Percentiles rank a stretch among this genome's conserved stretches.
These are phyloP conservation scores for Bubo blakistoni DNA, from an alignment of 2,113 vertebrate species.

Conservation along the genomic window DNA sequence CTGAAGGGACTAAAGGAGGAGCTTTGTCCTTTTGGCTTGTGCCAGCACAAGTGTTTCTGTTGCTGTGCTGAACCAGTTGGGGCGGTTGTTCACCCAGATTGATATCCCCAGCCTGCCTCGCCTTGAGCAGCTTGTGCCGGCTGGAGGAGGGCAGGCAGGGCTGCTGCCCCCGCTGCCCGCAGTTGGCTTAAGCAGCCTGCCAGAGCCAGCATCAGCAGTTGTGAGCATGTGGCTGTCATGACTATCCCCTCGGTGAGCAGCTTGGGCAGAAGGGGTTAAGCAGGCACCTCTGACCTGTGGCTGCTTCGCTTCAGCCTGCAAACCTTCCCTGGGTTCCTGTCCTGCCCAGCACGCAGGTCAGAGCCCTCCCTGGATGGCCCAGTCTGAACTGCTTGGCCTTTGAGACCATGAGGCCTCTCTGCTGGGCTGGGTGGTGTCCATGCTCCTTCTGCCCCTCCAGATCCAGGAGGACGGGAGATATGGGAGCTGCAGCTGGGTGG, in stretches of 20 bases:
- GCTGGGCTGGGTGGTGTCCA: background rate
- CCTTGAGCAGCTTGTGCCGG: background rate
- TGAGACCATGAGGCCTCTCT: background rate
- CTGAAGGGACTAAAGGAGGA: background rate
- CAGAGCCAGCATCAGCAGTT: background rate
- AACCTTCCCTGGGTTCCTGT: background rate
- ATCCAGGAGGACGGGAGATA: background rate
- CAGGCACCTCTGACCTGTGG: fast-evolving
- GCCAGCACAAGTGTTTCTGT: background rate
- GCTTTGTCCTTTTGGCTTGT: background rate
- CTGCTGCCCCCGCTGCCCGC: background rate
- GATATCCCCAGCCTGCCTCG: fast-evolving
- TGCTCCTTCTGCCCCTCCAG: background rate
- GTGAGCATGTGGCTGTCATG: background rate
- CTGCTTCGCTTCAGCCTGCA: background rate
- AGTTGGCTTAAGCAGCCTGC: fast-evolving
- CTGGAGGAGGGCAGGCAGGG: background rate
- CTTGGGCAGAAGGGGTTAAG: background rate
- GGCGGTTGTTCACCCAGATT: background rate
- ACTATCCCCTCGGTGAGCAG: fast-evolving
- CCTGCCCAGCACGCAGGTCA: fast-evolving
- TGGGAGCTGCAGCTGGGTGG: background rate
- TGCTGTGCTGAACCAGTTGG: background rate
- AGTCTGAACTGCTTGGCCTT: background rate
- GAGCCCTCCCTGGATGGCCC: background rate